A percentile compares a stretch with the other conserved stretches of the same genome.
Conservation (phyloP, 2,888 invertebrate species). For the Caenorhabditis drosophilae region DNA sequence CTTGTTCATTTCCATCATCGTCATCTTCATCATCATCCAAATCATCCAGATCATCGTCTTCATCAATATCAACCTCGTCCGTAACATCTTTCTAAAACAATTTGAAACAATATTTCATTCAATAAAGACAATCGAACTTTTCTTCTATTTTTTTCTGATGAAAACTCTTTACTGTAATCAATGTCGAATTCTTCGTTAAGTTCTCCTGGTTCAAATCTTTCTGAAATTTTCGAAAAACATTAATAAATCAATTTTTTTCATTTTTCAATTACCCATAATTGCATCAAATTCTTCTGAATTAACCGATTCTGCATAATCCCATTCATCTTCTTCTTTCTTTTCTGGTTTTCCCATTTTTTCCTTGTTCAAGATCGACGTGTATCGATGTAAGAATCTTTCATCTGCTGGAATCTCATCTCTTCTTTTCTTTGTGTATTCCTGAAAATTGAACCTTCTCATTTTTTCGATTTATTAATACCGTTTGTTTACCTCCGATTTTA, state of each 20-base stretch:
- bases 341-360: slow-evolving; percentile 35
- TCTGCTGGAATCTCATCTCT: slow-evolving; percentile 81
- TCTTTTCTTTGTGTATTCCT: slow-evolving; percentile 62
- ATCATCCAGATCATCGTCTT: slow-evolving; percentile 38
- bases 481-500: slow-evolving; percentile 51
- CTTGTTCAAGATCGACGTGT: slow-evolving; percentile 47
- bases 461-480: too few relatives aligned
- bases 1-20: slow-evolving; percentile 28
- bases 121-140: too few relatives aligned
- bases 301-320: slow-evolving; percentile 78
- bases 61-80: slow-evolving; percentile 43
- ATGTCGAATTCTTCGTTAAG: slow-evolving; percentile 73
- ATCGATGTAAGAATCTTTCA: slow-evolving; percentile 82
- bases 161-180: slow-evolving; percentile 75
- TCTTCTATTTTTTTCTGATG: slow-evolving; percentile 60
- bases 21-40: slow-evolving; percentile 36
- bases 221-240: too few relatives aligned
- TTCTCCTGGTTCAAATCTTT: slow-evolving; percentile 70
- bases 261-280: slow-evolving; percentile 72
- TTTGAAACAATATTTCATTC: background rate
- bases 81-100: slow-evolving; percentile 15
- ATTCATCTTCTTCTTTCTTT: slow-evolving; percentile 73
- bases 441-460: slow-evolving; percentile 7
- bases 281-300: slow-evolving; percentile 81
- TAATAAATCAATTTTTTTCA: slow-evolving; percentile 62